phyloP scores from a whole-genome alignment of 2,113 vertebrate genomes.

The human (Homo sapiens) region GRCh38 chr17:51768001-51768500 shows the following conservation, averaged over 20 bases:
- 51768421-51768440: conserved; percentile 82
- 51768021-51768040: not conserved
- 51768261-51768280: not conserved
- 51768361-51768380: conserved; percentile 67
- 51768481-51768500: conserved; percentile 85
- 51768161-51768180: not conserved
- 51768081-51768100: not conserved
- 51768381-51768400: conserved; percentile 70
- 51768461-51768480: conserved; percentile 83
- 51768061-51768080: not conserved
- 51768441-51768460: conserved; percentile 82
- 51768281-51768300: not conserved
- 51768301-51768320: conserved; percentile 47
- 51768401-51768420: conserved; percentile 75
- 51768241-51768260: not conserved
- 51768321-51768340: conserved; percentile 55
- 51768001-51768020: not conserved
- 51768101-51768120: not conserved
- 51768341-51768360: conserved; percentile 67
- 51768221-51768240: conserved; percentile 7
- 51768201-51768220: not conserved
- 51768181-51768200: not conserved
- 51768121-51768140: not conserved
- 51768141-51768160: not conserved
- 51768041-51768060: not conserved